Evolutionary conservation across 2,113 vertebrate genomes (phyloP).

Genomic region (Rallus limicola): DNA sequence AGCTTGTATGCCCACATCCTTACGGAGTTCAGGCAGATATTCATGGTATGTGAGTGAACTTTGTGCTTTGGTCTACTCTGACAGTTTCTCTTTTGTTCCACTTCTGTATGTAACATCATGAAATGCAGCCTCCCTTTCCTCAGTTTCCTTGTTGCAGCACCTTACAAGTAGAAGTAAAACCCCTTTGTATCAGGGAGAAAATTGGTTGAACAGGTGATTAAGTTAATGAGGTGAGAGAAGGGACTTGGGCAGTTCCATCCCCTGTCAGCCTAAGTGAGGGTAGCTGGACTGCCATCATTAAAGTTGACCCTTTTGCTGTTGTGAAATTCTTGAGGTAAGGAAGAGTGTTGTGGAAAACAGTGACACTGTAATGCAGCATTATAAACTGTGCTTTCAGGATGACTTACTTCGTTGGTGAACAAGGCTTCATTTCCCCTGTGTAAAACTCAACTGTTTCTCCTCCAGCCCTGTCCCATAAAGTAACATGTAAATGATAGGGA

Average conservation of each 20-base stretch:
- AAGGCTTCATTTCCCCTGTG: not conserved
- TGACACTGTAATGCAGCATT: not conserved
- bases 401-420: not conserved
- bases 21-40: not conserved
- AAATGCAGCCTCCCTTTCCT: not conserved
- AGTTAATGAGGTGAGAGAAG: not conserved
- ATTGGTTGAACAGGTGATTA: not conserved
- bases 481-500: not conserved
- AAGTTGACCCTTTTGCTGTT: not conserved
- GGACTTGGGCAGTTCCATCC: not conserved
- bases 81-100: not conserved
- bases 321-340: not conserved
- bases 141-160: not conserved
- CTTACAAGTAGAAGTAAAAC: not conserved
- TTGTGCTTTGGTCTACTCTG: not conserved
- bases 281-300: not conserved
- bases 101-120: not conserved
- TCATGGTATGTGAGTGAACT: not conserved
- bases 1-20: not conserved
- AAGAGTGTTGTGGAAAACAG: not conserved
- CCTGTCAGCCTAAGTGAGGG: fast-evolving
- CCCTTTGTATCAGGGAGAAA: not conserved
- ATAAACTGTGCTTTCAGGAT: not conserved
- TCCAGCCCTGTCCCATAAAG: not conserved
- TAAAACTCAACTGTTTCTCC: not conserved